A percentile compares a stretch with the other conserved stretches of the same genome.
Evolutionary conservation across 1,140 invertebrate species (phyloP).

Genomic region (Wiebesia pumilae): DNA sequence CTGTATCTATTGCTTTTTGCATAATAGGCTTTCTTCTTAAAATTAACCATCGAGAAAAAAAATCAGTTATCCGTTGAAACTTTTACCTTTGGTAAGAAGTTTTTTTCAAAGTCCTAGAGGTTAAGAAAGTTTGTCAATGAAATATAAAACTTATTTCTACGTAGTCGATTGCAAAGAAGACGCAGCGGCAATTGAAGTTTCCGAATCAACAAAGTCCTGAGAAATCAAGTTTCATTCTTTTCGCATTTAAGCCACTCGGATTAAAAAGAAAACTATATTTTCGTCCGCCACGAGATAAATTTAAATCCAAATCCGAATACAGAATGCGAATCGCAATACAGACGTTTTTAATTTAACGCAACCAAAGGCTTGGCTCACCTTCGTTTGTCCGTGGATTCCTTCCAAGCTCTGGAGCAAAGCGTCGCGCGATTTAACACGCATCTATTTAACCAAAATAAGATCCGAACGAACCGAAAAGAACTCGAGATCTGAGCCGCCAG

Average conservation of each 20-base stretch:
- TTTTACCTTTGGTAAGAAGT: neutral
- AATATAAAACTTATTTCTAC: constrained; percentile 19
- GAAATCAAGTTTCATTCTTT: constrained; percentile 17
- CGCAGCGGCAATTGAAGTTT: constrained; percentile 11
- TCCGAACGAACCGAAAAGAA: no score
- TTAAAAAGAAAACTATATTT: neutral
- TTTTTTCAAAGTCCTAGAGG: neutral
- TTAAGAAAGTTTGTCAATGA: neutral
- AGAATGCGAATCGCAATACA: no score
- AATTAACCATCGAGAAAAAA: constrained; percentile 14
- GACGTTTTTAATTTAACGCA: neutral
- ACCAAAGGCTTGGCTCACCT: neutral
- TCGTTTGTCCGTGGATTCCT: no score
- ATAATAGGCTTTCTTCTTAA: constrained; percentile 15
- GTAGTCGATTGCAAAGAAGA: constrained; percentile 17
- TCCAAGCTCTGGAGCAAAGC: no score
- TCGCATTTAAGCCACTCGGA: constrained; percentile 8
- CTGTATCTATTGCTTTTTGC: neutral
- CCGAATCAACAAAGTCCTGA: constrained; percentile 8
- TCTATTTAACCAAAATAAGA: no score
- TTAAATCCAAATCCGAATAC: neutral
- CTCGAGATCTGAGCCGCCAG: no score
- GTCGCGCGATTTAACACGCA: no score
- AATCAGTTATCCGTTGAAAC: neutral
- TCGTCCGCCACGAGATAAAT: neutral